These are phyloP conservation scores for Hoplodrina blanda DNA, from an alignment of 2,888 invertebrate genomes.

Conservation along the genomic window DNA sequence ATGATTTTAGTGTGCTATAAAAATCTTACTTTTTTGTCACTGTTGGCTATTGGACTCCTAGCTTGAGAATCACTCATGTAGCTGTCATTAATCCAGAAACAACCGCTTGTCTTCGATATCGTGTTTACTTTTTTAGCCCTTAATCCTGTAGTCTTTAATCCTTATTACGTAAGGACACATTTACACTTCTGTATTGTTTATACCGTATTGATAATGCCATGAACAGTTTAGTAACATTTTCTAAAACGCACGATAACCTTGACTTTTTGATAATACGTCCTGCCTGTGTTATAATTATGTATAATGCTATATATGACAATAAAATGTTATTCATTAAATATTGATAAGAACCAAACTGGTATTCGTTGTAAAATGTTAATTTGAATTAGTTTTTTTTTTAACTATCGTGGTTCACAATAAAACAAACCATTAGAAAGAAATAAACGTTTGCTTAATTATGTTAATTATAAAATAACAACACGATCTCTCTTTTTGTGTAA, in stretches of 20 bases:
- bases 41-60: background rate
- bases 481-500: background rate
- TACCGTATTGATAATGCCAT: background rate
- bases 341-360: constrained; percentile 41
- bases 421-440: background rate
- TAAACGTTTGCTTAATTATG: background rate
- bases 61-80: background rate
- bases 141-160: background rate
- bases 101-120: background rate
- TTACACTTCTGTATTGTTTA: background rate
- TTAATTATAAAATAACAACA: constrained; percentile 4
- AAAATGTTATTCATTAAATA: constrained; percentile 29
- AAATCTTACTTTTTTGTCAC: constrained; percentile 2
- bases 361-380: constrained; percentile 2
- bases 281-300: constrained; percentile 24
- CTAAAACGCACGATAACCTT: constrained; percentile 37
- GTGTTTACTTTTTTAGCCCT: background rate
- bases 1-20: constrained; percentile 18
- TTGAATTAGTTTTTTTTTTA: background rate
- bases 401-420: background rate
- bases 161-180: background rate
- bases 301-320: constrained; percentile 11
- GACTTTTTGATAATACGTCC: constrained; percentile 43
- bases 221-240: constrained; percentile 6
- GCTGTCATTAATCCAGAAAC: background rate